A percentile compares a stretch with the other conserved stretches of the same genome.
These are phyloP conservation scores for Philopotamus ludificatus DNA, from an alignment of 1,140 invertebrate species.

Conservation along the genomic window DNA sequence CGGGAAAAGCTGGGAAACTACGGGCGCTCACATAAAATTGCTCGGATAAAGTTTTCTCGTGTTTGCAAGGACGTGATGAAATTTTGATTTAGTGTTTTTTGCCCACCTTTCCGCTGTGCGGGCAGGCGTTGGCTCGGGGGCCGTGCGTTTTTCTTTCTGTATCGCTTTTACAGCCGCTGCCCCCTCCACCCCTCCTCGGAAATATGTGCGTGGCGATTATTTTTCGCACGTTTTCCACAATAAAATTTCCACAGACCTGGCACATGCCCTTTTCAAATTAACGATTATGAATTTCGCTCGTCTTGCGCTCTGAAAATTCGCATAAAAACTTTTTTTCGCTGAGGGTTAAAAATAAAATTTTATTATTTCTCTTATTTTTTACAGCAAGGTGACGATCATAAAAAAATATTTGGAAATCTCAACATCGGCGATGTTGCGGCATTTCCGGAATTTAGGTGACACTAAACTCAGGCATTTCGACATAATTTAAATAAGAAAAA, in stretches of 20 bases:
- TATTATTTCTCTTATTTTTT: neutral
- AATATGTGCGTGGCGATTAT: slow-evolving; percentile 39
- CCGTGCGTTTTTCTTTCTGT: slow-evolving; percentile 10
- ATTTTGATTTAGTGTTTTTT: slow-evolving; percentile 40
- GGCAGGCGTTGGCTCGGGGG: neutral
- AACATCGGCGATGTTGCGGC: no score
- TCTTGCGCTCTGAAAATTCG: neutral
- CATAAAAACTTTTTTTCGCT: neutral
- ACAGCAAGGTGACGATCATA: no score
- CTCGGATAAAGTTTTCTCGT: slow-evolving; percentile 38
- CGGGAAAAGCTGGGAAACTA: slow-evolving; percentile 3
- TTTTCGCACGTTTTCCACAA: slow-evolving; percentile 36
- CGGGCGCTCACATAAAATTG: slow-evolving; percentile 27
- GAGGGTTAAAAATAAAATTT: neutral
- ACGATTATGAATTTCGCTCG: neutral
- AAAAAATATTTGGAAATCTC: no score
- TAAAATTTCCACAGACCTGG: slow-evolving; percentile 37
- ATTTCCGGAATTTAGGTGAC: no score
- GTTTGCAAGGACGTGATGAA: slow-evolving; percentile 40
- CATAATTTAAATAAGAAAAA: no score
- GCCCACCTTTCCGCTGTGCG: slow-evolving; percentile 1
- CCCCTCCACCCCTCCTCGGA: slow-evolving; percentile 15
- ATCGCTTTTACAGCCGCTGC: slow-evolving; percentile 37
- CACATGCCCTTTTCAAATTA: slow-evolving; percentile 25
- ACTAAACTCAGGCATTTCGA: no score